Conservation (phyloP, 1,140 invertebrate species). For the Drosophila suzukii region DNA sequence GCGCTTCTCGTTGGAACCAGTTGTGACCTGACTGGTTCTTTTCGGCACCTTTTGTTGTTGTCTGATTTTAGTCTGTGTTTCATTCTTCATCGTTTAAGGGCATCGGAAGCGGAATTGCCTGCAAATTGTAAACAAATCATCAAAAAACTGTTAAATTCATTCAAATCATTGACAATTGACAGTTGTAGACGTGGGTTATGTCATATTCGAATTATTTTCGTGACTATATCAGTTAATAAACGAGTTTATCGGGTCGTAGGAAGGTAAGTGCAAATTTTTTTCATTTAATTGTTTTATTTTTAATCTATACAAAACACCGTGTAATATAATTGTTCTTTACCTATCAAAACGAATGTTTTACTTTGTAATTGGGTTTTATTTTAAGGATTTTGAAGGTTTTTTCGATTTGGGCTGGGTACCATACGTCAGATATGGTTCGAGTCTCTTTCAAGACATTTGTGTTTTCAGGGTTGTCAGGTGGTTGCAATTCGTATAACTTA, state of each 20-base stretch:
- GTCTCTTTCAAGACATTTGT: conserved; percentile 34
- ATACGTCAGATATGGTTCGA: conserved; percentile 36
- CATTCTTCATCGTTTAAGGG: conserved; percentile 52
- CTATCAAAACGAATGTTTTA: neutral
- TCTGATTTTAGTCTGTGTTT: conserved; percentile 64
- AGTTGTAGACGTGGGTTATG: conserved; percentile 2
- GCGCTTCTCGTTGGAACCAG: conserved; percentile 24
- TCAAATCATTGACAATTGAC: conserved; percentile 31
- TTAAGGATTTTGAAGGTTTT: neutral
- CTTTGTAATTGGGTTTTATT: neutral
- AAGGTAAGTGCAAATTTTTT: conserved; percentile 16
- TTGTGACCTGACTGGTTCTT: conserved; percentile 40
- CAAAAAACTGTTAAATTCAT: conserved; percentile 34
- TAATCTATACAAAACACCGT: neutral
- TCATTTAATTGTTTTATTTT: neutral
- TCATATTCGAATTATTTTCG: conserved; percentile 1
- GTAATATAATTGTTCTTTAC: neutral
- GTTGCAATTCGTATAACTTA: neutral
- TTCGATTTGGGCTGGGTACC: conserved; percentile 22
- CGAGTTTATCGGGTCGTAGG: conserved; percentile 4
- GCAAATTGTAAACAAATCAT: conserved; percentile 60
- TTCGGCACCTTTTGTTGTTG: conserved; percentile 60
- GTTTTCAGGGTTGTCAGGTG: conserved; percentile 68
- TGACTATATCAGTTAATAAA: conserved; percentile 14
- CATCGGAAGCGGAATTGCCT: conserved; percentile 13